A percentile compares a stretch with the other conserved stretches of the same genome.
Conservation (phyloP, 2,888 invertebrate species). For the Brachypalpus laphriformis region DNA sequence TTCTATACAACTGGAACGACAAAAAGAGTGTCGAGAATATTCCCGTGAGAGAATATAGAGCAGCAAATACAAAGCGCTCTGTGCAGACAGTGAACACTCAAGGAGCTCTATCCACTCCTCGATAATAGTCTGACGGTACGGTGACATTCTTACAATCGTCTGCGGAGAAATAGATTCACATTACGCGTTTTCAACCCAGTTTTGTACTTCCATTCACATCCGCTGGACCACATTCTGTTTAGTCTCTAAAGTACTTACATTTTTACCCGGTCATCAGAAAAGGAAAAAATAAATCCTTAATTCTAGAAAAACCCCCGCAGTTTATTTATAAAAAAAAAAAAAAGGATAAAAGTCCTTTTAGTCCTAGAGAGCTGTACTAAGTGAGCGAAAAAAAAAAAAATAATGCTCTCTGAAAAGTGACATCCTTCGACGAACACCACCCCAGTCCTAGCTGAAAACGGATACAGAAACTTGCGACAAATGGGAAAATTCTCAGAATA, state of each 20-base stretch:
- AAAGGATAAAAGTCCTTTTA: constrained; percentile 4
- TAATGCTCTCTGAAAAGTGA: constrained; percentile 35
- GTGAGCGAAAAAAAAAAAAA: constrained; percentile 20
- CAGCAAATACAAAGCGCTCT: constrained; percentile 16
- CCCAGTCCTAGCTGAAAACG: constrained; percentile 63
- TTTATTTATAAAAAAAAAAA: constrained; percentile 5
- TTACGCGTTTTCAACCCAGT: constrained; percentile 71
- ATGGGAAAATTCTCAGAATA: constrained; percentile 24
- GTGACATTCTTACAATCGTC: constrained; percentile 64
- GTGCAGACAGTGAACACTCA: constrained; percentile 54
- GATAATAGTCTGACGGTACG: constrained; percentile 43
- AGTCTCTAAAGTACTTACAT: constrained; percentile 19
- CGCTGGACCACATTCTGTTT: constrained; percentile 54
- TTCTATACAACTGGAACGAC: constrained; percentile 22
- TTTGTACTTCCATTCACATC: constrained; percentile 66
- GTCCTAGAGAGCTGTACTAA: neutral
- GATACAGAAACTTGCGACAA: constrained; percentile 71
- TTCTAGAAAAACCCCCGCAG: neutral
- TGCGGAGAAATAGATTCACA: constrained; percentile 60
- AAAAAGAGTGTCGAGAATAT: constrained; percentile 14
- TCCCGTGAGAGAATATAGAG: constrained; percentile 58
- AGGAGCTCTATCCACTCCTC: constrained; percentile 37
- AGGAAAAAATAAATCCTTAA: neutral
- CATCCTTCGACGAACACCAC: constrained; percentile 52
- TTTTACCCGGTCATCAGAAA: constrained; percentile 39